phyloP scores from a whole-genome alignment of 2,888 invertebrate genomes.

The Synanthedon vespiformis region DNA sequence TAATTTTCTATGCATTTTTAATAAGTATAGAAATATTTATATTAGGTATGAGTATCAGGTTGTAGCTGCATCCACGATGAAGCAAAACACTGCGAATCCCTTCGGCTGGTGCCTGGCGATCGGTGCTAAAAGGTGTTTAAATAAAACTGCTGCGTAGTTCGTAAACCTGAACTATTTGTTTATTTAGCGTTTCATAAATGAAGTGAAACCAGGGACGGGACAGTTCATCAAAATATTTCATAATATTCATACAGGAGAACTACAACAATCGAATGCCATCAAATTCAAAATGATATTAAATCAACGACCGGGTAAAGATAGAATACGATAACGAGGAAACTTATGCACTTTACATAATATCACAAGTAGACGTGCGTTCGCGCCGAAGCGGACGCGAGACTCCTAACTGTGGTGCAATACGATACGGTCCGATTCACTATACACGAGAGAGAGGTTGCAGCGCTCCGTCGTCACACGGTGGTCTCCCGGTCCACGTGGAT shows the following conservation, averaged over 20 bases:
- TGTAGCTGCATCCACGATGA: no score
- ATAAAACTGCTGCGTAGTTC: conserved; percentile 16
- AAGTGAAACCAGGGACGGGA: conserved; percentile 63
- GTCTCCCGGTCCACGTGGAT: conserved; percentile 94
- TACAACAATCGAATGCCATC: conserved; percentile 2
- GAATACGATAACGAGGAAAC: not conserved
- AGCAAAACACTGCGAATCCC: no score
- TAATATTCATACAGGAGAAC: conserved; percentile 15
- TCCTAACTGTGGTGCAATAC: conserved; percentile 1
- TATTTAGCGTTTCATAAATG: conserved; percentile 44
- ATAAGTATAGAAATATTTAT: no score
- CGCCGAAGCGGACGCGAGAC: conserved; percentile 1
- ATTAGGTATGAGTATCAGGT: no score
- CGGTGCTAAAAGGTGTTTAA: conserved; percentile 2
- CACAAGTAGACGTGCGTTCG: conserved; percentile 7
- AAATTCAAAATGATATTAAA: conserved; percentile 4
- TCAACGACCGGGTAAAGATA: not conserved
- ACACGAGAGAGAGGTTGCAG: conserved; percentile 7
- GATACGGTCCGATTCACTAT: conserved; percentile 4
- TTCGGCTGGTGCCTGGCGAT: no score
- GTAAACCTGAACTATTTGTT: conserved; percentile 35
- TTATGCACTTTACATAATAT: conserved; percentile 6
- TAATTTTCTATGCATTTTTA: no score
- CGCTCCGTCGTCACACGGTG: conserved; percentile 81
- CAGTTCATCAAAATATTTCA: conserved; percentile 42